These are phyloP conservation scores for Chaetodon auriga DNA, from an alignment of 2,113 vertebrate species.

Conservation along the genomic window DNA sequence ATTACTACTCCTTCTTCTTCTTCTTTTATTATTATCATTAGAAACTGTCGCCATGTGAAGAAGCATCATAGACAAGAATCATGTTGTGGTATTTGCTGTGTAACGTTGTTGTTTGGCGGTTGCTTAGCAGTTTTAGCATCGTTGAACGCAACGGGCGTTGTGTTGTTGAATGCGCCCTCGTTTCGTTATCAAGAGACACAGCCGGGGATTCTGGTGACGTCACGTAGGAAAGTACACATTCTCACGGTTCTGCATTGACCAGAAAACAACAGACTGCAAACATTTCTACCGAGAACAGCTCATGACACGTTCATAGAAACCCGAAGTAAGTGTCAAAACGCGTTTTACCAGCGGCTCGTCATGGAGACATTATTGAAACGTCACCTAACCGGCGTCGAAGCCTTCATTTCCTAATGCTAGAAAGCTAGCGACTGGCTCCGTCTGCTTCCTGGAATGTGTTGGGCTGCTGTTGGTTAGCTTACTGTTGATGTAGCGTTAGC, in stretches of 20 bases:
- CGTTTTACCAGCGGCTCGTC: too few relatives aligned
- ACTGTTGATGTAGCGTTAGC: slow-evolving; percentile 17
- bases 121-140: background rate
- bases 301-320: slow-evolving; percentile 65
- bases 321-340: slow-evolving; percentile 45
- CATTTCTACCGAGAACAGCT: slow-evolving; percentile 19
- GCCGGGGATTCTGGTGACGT: slow-evolving; percentile 69
- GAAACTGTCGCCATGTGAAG: too few relatives aligned
- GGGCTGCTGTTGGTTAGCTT: slow-evolving; percentile 18
- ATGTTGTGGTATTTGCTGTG: background rate
- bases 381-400: too few relatives aligned
- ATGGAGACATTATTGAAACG: background rate
- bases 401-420: slow-evolving; percentile 31
- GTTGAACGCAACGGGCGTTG: background rate
- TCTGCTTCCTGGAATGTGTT: slow-evolving; percentile 60
- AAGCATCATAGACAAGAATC: background rate
- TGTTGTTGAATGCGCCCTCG: slow-evolving; percentile 41
- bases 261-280: slow-evolving; percentile 53
- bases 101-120: background rate
- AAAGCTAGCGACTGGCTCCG: slow-evolving; percentile 30
- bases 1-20: too few relatives aligned
- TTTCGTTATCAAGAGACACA: slow-evolving; percentile 30
- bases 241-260: slow-evolving; percentile 51
- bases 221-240: slow-evolving; percentile 70
- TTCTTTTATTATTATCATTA: too few relatives aligned